Evolutionary conservation across 2,797 vertebrate genomes (phyloP), one percentile per base, ranked within the genome.

Genomic region (Squalus acanthias): DNA sequence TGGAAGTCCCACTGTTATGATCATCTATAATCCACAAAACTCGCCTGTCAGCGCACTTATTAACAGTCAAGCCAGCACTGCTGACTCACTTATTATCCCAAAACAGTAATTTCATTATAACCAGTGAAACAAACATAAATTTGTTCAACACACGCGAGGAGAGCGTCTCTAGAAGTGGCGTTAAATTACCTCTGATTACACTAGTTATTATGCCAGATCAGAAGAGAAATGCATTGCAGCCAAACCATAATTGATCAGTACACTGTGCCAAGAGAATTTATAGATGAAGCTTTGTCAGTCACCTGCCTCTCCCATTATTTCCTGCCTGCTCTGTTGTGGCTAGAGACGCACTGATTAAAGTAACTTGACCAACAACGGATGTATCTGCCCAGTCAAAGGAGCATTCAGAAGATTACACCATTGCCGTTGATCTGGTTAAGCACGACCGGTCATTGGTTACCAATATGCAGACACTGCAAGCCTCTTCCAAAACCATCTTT

Each of bases 161-260:
- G 46, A 72, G 24, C 10, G 50, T 57, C 94, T 33, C 67, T 95
- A 50, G 94, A 95, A 50, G 60, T 95, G 94, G 67, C 70, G 57
- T 95, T 95, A 74, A 95, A 95, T 74, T 95, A 95, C 94, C 50
- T 95, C 69, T 72, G 67, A 95, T 95, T 95, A 74, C 69, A 74
- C 69, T 50, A 29, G 15, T 72, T 70, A 70, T 74, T 72, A 95
- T 46, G 24, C 39, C 69, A 57, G 69, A 72, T 95, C 94, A 95
- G 67, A 95, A 57, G 69, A 74, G 69, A 74, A 74, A 50, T 5
- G 70, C 69, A 95, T 29, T 24, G 46, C 46, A 57, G 94, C 94
- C 69, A 57, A 72, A 72, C 94, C 94, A 95, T 74, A 95, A 95
- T 95, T 72, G 67, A 74, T 53, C 69, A 5, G 26, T 95, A 12